Evolutionary conservation across 2,797 vertebrate genomes (phyloP).

Genomic region (Adelosebastes latens): DNA sequence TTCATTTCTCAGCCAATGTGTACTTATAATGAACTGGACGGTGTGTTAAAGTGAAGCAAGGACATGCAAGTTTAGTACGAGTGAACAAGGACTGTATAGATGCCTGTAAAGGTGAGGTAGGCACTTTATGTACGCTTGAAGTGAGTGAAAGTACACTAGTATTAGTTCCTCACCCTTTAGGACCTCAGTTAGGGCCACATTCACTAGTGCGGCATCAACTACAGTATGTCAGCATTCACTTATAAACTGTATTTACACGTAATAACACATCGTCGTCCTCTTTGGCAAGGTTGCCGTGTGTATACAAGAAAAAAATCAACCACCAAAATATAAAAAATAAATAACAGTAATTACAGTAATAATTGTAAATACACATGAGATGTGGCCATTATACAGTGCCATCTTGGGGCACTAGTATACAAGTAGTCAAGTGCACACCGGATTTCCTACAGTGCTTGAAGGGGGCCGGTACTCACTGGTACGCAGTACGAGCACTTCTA

Average conservation of each 20-base stretch:
- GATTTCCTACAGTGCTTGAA: too few relatives aligned
- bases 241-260: background rate
- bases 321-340: background rate
- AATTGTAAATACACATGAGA: background rate
- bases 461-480: too few relatives aligned
- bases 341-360: background rate
- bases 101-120: background rate
- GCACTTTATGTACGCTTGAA: background rate
- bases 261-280: background rate
- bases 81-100: background rate
- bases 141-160: background rate
- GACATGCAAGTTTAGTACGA: background rate
- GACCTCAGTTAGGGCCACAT: background rate
- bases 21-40: slow-evolving; percentile 17
- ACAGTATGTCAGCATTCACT: background rate
- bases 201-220: background rate
- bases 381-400: background rate
- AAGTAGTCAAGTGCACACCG: background rate
- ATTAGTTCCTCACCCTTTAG: background rate
- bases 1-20: slow-evolving; percentile 35
- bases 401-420: background rate
- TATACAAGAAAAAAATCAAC: background rate
- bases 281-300: background rate
- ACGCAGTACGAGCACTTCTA: too few relatives aligned
- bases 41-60: background rate